These are phyloP conservation scores for Cataglyphis cursor DNA, from an alignment of 2,888 invertebrate species.

Conservation along the genomic window DNA sequence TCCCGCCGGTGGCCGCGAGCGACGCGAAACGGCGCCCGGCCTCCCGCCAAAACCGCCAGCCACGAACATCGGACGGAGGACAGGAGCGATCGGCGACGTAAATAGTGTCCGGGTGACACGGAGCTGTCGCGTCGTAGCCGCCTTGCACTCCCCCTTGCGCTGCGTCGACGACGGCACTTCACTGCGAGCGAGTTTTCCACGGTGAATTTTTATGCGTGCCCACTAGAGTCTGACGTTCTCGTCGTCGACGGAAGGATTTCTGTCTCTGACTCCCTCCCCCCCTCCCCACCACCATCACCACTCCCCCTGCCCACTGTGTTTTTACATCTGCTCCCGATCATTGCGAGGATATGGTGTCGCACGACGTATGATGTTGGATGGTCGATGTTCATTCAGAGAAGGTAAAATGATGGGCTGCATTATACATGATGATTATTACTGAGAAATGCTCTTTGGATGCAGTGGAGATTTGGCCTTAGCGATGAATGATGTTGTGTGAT, in stretches of 20 bases:
- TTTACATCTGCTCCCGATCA: slow-evolving; percentile 37
- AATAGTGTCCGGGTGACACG: slow-evolving; percentile 79
- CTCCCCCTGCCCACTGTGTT: not conserved
- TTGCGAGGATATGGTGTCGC: slow-evolving; percentile 67
- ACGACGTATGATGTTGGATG: slow-evolving; percentile 73
- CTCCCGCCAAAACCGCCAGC: slow-evolving; percentile 76
- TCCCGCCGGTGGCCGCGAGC: slow-evolving; percentile 20
- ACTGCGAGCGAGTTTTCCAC: slow-evolving; percentile 13
- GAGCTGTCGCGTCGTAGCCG: slow-evolving; percentile 53
- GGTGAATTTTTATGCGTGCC: slow-evolving; percentile 60
- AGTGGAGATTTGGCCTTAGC: no score
- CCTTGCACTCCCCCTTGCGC: slow-evolving; percentile 1
- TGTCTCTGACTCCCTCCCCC: not conserved
- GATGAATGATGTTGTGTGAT: not conserved
- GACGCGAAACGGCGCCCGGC: slow-evolving; percentile 47
- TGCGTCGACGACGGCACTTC: slow-evolving; percentile 24
- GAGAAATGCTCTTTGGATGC: not conserved
- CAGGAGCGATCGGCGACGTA: slow-evolving; percentile 72
- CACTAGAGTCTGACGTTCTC: slow-evolving; percentile 51
- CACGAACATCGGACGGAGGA: slow-evolving; percentile 47
- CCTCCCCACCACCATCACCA: not conserved
- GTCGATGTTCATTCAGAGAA: slow-evolving; percentile 61
- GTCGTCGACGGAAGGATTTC: slow-evolving; percentile 37
- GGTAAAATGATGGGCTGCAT: slow-evolving; percentile 64
- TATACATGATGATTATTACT: not conserved